Evolutionary conservation across 2,113 vertebrate species (phyloP).

Genomic region (Acanthochromis polyacanthus): DNA sequence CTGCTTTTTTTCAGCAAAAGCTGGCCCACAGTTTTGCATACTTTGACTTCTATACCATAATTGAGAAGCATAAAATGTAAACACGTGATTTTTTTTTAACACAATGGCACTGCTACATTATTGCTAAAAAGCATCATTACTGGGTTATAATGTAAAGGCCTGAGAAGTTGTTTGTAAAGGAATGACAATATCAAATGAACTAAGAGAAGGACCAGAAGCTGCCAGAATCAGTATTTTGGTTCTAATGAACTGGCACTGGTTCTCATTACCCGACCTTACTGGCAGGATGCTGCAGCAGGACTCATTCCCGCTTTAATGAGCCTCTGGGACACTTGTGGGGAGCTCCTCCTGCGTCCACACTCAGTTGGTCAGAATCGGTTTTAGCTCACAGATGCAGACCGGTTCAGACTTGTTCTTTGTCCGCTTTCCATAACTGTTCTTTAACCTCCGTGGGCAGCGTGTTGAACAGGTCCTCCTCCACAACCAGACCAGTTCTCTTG

Average conservation of each 20-base stretch:
- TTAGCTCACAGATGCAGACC: background rate
- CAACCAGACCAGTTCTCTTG: conserved; percentile 93
- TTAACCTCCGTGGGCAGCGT: conserved; percentile 95
- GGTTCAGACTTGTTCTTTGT: conserved; percentile 94
- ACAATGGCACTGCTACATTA: conserved; percentile 52
- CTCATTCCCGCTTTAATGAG: conserved; percentile 3
- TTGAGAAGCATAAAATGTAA: conserved; percentile 23
- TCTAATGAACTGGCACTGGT: conserved; percentile 19
- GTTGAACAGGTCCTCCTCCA: conserved; percentile 97
- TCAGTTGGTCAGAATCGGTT: background rate
- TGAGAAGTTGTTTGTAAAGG: conserved; percentile 19
- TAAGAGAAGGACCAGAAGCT: conserved; percentile 20
- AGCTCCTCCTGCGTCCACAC: background rate
- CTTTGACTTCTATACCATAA: background rate
- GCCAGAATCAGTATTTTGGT: conserved; percentile 22
- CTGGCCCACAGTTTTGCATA: conserved; percentile 18
- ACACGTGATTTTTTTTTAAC: conserved; percentile 9
- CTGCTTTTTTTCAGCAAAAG: background rate
- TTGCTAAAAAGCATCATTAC: conserved; percentile 42
- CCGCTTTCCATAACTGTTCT: conserved; percentile 93
- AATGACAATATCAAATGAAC: conserved; percentile 10
- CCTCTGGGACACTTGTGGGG: background rate
- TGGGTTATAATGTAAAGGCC: conserved; percentile 19
- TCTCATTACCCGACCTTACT: conserved; percentile 39
- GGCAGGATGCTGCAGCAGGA: conserved; percentile 38